Base-by-base conservation (phyloP, 2,888 invertebrate genomes). In the Danaus chrysippus region DNA sequence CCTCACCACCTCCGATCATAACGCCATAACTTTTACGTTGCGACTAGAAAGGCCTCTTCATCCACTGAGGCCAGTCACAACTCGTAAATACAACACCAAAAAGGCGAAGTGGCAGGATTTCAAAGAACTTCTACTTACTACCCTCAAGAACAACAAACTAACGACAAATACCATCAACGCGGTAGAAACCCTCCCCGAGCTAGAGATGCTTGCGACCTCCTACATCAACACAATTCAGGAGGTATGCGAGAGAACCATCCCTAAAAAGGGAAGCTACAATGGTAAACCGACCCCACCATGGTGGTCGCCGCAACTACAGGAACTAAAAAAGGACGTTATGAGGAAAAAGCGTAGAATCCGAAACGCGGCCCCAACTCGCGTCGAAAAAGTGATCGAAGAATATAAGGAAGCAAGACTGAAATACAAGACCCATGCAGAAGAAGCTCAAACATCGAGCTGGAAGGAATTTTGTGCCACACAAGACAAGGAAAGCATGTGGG, bases 21-120 rank as follows among this genome's bases (percentile, higher is more conserved):
- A 43, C 43, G 9, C 42, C 10, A 23, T 42, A 17, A 56, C 56
- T n/a, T 56, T 56, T 17, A 42, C 23, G n/a, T n/a, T n/a, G n/a
- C n/a, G 23, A 23, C 23, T 23, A 23, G 23, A 23, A 23, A 23
- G 23, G 23, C 23, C 23, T 23, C 23, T 23, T 3, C 23, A 23
- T 3, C 23, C 23, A 23, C 23, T 23, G 23, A 23, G 3, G 23
- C 23, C 23, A 54, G 42, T 19, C 9, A 52, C 6, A 12, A 59
- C 17, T 56, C 55, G 46, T 9, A 34, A 11, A 43, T 43, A 43
- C 42, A 42, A 42, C 6, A 9, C 8, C 10, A 42, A 42, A 10
- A 42, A 42, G 10, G 42, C 42, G 42, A 42, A 42, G 8, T 42
- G 10, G 10, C 10, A 10, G 42, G 42, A 42, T 9, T 42, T 9